Evolutionary conservation across 2,113 vertebrate genomes (phyloP), one percentile per base, ranked within the genome.

Genomic region (Arothron firmamentum): DNA sequence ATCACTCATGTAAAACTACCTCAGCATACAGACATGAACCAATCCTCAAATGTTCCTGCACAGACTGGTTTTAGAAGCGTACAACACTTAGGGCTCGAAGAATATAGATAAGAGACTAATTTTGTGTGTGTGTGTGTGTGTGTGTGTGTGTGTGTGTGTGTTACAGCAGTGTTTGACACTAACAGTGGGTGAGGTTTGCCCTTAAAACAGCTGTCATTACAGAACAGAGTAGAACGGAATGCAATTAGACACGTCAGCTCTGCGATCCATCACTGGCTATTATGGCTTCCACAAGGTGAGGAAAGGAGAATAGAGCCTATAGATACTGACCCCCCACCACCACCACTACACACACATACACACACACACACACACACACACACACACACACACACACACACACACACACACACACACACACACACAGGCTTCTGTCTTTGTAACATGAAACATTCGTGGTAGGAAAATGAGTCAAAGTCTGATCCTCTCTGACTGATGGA

Each of bases 211-310:
- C 93, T 94, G 92, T 93, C 94, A 95, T 95, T 93, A 94, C 74
- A 75, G 89, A 88, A 72, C 86, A 91, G 92, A 90, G 56, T 90
- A 90, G 93, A 93, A 92, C 91, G 90, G 88, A 92, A 85, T 92
- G 91, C 92, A 94, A 94, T 96, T 95, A 96, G 92, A 93, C 92
- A 89, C 90, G 92, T 95, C 94, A 91, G 90, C 89, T 90, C 87
- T 88, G 88, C 90, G 91, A 92, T 93, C 92, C 91, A 94, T 94
- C 93, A 93, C 91, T 87, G 82, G 72, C 83, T 90, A 92, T 94
- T 94, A 95, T 91, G 89, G 92, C 86, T 89, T 93, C 90, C 87
- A 88, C 89, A 91, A 93, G 91, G 91, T 92, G 90, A 92, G 85
- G 89, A 91, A 88, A 93, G 90, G 82, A 84, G 69, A 81, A 60